Conservation (phyloP, 2,113 vertebrate species). For the Balaeniceps rex region DNA sequence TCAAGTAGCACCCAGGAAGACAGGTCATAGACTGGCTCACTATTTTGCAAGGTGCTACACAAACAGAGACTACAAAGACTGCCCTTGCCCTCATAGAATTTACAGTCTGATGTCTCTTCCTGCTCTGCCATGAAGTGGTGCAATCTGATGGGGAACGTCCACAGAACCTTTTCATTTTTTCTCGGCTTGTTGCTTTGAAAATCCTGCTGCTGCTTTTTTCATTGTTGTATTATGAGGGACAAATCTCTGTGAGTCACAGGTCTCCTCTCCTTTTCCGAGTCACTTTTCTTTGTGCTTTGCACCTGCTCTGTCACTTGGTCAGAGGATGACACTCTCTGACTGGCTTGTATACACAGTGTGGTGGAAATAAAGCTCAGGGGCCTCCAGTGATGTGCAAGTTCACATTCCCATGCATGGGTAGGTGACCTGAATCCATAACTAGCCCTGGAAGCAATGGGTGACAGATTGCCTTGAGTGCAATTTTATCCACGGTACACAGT, state of each 20-base stretch:
- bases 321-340: neutral
- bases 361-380: neutral
- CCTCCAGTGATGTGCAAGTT: neutral
- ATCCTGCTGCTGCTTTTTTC: neutral
- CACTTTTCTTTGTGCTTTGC: neutral
- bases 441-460: neutral
- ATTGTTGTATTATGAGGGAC: neutral
- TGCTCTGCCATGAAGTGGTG: neutral
- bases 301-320: neutral
- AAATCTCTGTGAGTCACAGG: neutral
- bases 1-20: neutral
- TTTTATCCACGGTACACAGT: neutral
- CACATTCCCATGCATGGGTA: neutral
- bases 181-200: neutral
- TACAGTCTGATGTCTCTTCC: neutral
- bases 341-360: neutral
- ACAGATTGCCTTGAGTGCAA: neutral
- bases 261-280: neutral
- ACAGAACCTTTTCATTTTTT: neutral
- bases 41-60: neutral
- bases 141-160: neutral
- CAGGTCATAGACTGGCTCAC: neutral
- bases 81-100: neutral
- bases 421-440: neutral
- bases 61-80: neutral